Conservation (phyloP, 2,113 vertebrate genomes). For the Gorsachius goisagi region DNA sequence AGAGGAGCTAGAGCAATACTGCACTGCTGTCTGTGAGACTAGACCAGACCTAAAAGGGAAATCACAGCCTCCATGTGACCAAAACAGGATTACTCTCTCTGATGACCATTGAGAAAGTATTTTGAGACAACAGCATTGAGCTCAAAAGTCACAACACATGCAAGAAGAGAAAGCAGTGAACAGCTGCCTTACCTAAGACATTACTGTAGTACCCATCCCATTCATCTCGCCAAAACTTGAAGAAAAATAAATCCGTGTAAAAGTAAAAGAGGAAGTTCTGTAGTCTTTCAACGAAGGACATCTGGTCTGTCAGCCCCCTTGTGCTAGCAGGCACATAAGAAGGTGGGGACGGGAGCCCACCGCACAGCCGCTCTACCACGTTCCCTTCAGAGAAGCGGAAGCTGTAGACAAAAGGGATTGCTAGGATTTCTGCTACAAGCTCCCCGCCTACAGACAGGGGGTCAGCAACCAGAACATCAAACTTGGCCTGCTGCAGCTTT, state of each 20-base stretch:
- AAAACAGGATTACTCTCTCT: background rate
- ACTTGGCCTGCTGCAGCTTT: slow-evolving; percentile 54
- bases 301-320: slow-evolving; percentile 42
- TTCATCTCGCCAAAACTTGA: background rate
- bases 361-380: slow-evolving; percentile 40
- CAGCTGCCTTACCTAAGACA: slow-evolving; percentile 36
- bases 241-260: background rate
- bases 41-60: background rate
- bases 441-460: slow-evolving; percentile 51
- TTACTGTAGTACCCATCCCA: slow-evolving; percentile 66
- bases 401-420: slow-evolving; percentile 64
- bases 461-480: slow-evolving; percentile 70
- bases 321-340: slow-evolving; percentile 70
- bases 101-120: background rate
- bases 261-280: slow-evolving; percentile 67
- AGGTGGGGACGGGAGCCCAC: slow-evolving; percentile 53
- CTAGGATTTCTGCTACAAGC: slow-evolving; percentile 67
- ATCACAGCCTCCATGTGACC: background rate
- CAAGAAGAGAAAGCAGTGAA: background rate
- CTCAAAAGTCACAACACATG: background rate
- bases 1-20: background rate
- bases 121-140: background rate
- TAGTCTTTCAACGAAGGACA: slow-evolving; percentile 66
- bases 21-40: background rate
- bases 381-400: slow-evolving; percentile 49